Conservation (phyloP, 2,888 invertebrate genomes). For the Lingula anatina region DNA sequence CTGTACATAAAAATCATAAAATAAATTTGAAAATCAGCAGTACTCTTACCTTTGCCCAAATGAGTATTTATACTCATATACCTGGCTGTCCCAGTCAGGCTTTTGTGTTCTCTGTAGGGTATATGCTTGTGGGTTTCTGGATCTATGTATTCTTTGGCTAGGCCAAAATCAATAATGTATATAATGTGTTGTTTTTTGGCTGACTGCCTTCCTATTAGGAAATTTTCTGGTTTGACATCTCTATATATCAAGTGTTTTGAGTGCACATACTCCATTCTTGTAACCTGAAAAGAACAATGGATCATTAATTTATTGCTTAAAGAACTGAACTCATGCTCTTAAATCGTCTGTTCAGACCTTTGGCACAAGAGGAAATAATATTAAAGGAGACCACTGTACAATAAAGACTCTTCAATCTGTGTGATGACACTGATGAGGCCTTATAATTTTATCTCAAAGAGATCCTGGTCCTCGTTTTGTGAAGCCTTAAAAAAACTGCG, state of each 20-base stretch:
- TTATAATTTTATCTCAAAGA: too few species aligned
- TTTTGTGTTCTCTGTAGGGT: conserved; percentile 99
- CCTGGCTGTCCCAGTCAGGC: conserved; percentile 97
- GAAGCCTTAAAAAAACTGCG: too few species aligned
- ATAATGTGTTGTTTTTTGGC: conserved; percentile 97
- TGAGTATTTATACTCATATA: conserved; percentile 99
- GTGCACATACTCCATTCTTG: conserved; percentile 99
- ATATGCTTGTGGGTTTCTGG: conserved; percentile 91
- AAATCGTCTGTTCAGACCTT: neutral
- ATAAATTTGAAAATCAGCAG: too few species aligned
- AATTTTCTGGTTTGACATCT: conserved; percentile 99
- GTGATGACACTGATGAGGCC: too few species aligned
- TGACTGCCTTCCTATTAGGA: conserved; percentile 95
- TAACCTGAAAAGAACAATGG: conserved; percentile 67
- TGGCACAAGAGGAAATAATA: neutral
- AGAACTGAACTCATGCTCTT: too few species aligned
- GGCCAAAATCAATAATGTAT: conserved; percentile 99
- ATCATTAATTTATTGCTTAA: too few species aligned
- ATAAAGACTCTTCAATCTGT: neutral
- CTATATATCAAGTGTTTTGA: conserved; percentile 98
- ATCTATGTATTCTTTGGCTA: conserved; percentile 99
- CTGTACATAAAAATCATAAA: too few species aligned
- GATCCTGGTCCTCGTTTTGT: too few species aligned
- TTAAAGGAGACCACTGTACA: neutral
- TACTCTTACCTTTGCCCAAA: conserved; percentile 92